Evolutionary conservation across 2,797 vertebrate genomes (phyloP).

Genomic region (Menidia menidia): DNA sequence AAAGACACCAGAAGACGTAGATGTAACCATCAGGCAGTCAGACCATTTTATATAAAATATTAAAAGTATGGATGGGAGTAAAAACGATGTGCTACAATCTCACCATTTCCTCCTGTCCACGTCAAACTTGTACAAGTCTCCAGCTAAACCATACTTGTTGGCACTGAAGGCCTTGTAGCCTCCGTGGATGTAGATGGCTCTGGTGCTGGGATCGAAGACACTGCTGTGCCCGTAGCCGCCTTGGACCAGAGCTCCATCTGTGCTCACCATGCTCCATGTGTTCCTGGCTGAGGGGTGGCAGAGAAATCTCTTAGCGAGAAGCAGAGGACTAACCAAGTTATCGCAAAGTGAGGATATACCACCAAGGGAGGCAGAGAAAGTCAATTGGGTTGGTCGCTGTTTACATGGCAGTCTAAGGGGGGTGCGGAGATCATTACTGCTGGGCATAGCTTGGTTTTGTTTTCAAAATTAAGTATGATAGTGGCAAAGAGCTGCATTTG

Average conservation of each 20-base stretch:
- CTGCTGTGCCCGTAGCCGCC: constrained; percentile 98
- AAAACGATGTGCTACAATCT: background rate
- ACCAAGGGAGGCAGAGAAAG: background rate
- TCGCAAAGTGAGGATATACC: background rate
- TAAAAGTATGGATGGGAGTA: background rate
- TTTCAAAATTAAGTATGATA: background rate
- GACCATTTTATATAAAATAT: too few species aligned
- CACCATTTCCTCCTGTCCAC: constrained; percentile 91
- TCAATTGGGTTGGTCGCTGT: background rate
- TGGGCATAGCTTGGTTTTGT: background rate
- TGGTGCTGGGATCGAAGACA: constrained; percentile 88
- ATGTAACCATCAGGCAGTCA: too few species aligned
- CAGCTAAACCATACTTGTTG: constrained; percentile 95
- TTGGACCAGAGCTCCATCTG: constrained; percentile 91
- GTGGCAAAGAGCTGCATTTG: background rate
- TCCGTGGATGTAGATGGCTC: constrained; percentile 92
- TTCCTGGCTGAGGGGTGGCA: constrained; percentile 80
- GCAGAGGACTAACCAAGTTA: background rate
- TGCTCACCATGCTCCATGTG: constrained; percentile 87
- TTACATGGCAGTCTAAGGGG: background rate
- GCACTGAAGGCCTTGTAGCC: constrained; percentile 98
- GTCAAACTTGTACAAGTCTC: constrained; percentile 93
- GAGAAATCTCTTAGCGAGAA: background rate
- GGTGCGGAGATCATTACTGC: background rate
- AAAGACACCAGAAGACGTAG: too few species aligned